phyloP scores from a whole-genome alignment of 2,113 vertebrate genomes.

The Rafetus swinhoei region DNA sequence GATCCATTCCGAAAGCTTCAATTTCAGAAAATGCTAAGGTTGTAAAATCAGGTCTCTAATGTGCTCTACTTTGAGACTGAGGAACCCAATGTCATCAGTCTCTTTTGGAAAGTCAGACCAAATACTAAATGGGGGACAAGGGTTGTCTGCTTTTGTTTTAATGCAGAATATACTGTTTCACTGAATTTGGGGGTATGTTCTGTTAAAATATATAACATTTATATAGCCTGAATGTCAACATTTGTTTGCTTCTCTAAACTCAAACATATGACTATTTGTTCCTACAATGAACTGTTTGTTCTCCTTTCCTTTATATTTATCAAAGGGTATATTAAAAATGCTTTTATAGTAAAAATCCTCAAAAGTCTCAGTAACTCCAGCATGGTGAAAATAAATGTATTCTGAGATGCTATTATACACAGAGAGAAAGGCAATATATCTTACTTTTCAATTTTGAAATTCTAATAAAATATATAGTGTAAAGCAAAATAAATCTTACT shows the following conservation, averaged over 20 bases:
- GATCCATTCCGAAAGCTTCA: background rate
- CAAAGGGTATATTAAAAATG: conserved; percentile 56
- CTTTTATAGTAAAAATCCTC: conserved; percentile 51
- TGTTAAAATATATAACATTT: conserved; percentile 9
- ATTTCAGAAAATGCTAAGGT: background rate
- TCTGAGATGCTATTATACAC: conserved; percentile 24
- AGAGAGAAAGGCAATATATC: background rate
- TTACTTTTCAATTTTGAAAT: conserved; percentile 40
- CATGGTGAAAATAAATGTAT: conserved; percentile 46
- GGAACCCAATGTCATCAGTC: background rate
- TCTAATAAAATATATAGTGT: conserved; percentile 42
- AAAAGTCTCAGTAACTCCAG: conserved; percentile 19
- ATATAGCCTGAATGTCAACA: conserved; percentile 15
- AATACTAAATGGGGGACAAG: background rate
- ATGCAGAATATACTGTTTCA: conserved; percentile 22
- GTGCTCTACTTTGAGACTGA: background rate
- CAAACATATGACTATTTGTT: conserved; percentile 45
- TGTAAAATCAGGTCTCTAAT: background rate
- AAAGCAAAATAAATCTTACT: conserved; percentile 57
- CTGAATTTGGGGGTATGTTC: conserved; percentile 11
- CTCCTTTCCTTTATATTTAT: conserved; percentile 50
- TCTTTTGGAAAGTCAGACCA: conserved; percentile 8
- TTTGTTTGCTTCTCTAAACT: conserved; percentile 47
- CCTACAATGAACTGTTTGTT: conserved; percentile 14
- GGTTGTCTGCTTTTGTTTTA: conserved; percentile 34